Conservation (phyloP, 2,888 invertebrate genomes). For the Auanema freiburgensis region DNA sequence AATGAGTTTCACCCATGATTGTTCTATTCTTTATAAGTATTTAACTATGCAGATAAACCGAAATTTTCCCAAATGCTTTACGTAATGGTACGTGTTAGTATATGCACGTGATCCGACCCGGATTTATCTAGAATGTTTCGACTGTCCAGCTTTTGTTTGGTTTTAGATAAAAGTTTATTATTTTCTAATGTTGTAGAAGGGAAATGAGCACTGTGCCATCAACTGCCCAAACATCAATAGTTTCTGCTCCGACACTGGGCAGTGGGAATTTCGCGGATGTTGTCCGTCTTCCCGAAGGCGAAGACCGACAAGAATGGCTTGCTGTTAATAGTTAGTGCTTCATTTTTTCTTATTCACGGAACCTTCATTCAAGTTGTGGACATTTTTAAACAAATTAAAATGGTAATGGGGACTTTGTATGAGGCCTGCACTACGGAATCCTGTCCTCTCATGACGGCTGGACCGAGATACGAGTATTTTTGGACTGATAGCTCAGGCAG, state of each 20-base stretch:
- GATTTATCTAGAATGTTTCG: neutral
- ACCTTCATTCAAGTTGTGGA: slow-evolving; percentile 82
- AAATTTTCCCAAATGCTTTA: slow-evolving; percentile 1
- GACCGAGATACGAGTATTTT: slow-evolving; percentile 98
- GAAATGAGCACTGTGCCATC: neutral
- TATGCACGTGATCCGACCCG: neutral
- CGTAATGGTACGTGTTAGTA: neutral
- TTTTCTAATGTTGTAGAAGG: neutral
- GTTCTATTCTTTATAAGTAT: slow-evolving; percentile 5
- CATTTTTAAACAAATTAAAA: slow-evolving; percentile 99
- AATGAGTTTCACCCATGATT: slow-evolving; percentile 4
- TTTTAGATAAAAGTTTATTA: slow-evolving; percentile 4
- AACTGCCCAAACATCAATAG: slow-evolving; percentile 74
- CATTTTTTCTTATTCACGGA: neutral
- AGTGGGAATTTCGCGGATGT: slow-evolving; percentile 94
- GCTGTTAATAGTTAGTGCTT: slow-evolving; percentile 90
- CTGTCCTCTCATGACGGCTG: slow-evolving; percentile 81
- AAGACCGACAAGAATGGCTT: slow-evolving; percentile 99
- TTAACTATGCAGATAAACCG: slow-evolving; percentile 3
- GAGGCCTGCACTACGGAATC: slow-evolving; percentile 98
- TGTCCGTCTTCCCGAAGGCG: slow-evolving; percentile 80
- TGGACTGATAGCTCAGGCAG: slow-evolving; percentile 95
- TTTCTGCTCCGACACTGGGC: slow-evolving; percentile 82
- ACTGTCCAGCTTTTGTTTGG: slow-evolving; percentile 1
- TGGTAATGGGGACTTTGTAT: slow-evolving; percentile 99